Percentiles rank a stretch among this genome's conserved stretches.
Conservation (phyloP, 2,113 vertebrate species). For the Anseranas semipalmata region DNA sequence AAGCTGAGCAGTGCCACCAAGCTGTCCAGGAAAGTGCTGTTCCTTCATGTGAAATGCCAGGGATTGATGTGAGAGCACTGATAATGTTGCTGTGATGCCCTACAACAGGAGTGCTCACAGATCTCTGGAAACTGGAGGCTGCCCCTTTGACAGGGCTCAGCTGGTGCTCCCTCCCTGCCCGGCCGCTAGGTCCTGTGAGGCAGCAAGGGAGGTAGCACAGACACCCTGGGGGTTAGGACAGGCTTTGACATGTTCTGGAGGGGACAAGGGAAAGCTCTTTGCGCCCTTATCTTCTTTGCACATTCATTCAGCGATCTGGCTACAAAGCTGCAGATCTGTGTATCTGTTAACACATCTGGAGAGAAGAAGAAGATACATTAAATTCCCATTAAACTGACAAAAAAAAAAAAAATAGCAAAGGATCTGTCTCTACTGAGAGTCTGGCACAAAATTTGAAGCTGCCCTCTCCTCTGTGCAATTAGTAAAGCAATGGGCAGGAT, state of each 20-base stretch:
- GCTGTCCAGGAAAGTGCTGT: neutral
- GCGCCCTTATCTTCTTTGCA: neutral
- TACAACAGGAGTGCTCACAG: neutral
- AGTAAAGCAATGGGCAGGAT: neutral
- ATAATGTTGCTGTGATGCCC: neutral
- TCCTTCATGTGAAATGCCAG: neutral
- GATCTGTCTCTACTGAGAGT: neutral
- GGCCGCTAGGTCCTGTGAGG: accelerated
- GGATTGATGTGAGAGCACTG: neutral
- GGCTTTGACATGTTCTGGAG: neutral
- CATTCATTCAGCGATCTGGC: neutral
- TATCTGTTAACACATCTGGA: constrained; percentile 31
- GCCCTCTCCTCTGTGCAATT: neutral
- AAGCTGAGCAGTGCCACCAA: too few species aligned
- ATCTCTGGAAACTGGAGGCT: neutral
- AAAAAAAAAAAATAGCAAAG: neutral
- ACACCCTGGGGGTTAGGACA: neutral
- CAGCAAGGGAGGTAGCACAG: neutral
- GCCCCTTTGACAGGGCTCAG: neutral
- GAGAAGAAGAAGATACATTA: neutral
- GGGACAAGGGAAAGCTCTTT: neutral
- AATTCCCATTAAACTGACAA: constrained; percentile 16
- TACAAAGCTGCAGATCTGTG: neutral
- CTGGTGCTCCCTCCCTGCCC: accelerated
- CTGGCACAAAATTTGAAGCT: neutral